Base-by-base conservation (phyloP, 2,113 vertebrate genomes). In the Epinephelus fuscoguttatus region DNA sequence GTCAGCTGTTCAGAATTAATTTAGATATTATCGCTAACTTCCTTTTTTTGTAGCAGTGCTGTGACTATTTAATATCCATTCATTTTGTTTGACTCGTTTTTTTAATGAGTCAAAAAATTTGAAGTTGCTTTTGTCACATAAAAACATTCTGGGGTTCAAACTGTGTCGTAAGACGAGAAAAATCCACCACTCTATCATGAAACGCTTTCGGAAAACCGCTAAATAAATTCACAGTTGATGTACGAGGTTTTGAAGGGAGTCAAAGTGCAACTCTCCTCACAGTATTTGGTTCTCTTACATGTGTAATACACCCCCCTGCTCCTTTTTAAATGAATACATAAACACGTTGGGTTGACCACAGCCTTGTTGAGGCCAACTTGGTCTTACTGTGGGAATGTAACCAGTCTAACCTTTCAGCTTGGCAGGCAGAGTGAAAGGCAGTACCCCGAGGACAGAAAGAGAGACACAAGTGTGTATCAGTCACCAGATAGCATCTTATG, bases 401-500 rank as follows among this genome's bases (percentile, higher is more conserved):
- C 78, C 81, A 75, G 77, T 86, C 82, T 83, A 92, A 89, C 84
- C 85, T 93, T 91, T 91, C 73, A 81, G 87, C 75, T 90, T 91
- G 91, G 91, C 85, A 91, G 81, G 73, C 63, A 4, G 49, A 71
- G 84, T 92, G 88, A 88, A 92, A 88, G 86, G 88, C 88, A 89
- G 73, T 53, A 84, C 89, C 85, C 86, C 14, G 79, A 90, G 79
- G 92, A 94, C 87, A 91, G 87, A 91, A 92, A 78, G 84, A 88
- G 91, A 91, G 70, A 89, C 89, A 88, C 91, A 93, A 93, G 85
- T 91, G 90, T 88, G 77, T 87, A 85, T 85, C 87, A 78, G 92
- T 93, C 93, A 94, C 90, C 88, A 88, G 90, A 93, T 93, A 94
- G 92, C 88, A 90, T 92, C 91, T 91, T 91, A 84, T 91, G 89